These are phyloP conservation scores for Indicator indicator DNA, from an alignment of 2,113 vertebrate genomes.

Conservation along the genomic window DNA sequence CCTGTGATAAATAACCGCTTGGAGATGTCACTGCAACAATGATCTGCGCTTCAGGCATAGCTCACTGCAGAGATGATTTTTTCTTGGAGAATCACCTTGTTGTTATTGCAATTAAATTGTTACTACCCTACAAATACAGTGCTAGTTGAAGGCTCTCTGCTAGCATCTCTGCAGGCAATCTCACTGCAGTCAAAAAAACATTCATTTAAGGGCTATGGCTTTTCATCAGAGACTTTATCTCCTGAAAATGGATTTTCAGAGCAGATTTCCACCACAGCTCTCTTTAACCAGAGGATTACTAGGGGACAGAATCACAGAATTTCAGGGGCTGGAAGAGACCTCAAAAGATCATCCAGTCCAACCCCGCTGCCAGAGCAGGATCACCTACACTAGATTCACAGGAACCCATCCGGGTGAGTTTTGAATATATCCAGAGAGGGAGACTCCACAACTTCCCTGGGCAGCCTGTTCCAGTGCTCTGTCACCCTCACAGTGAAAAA, in stretches of 20 bases:
- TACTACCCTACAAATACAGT: not conserved
- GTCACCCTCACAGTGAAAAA: too few species aligned
- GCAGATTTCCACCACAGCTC: not conserved
- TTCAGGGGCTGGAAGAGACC: too few species aligned
- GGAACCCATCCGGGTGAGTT: too few species aligned
- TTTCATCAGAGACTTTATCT: conserved; percentile 11
- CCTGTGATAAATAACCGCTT: not conserved
- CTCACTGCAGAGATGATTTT: not conserved
- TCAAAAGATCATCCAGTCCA: too few species aligned
- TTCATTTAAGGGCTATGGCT: not conserved
- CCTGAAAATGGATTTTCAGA: conserved; percentile 14
- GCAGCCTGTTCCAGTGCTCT: too few species aligned
- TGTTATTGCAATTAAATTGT: conserved; percentile 50
- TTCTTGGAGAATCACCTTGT: conserved; percentile 30
- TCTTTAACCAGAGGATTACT: not conserved
- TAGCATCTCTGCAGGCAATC: not conserved
- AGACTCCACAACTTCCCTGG: too few species aligned
- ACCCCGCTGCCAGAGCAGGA: too few species aligned
- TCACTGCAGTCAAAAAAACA: not conserved
- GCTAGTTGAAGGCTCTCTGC: not conserved
- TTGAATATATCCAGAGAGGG: too few species aligned
- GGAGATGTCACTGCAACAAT: not conserved
- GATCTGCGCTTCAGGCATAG: not conserved
- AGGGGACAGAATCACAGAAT: not conserved
- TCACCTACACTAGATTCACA: too few species aligned